Evolutionary conservation across 2,797 vertebrate genomes (phyloP), one percentile per base, ranked within the genome.

Genomic region (Melanotaenia boesemani): DNA sequence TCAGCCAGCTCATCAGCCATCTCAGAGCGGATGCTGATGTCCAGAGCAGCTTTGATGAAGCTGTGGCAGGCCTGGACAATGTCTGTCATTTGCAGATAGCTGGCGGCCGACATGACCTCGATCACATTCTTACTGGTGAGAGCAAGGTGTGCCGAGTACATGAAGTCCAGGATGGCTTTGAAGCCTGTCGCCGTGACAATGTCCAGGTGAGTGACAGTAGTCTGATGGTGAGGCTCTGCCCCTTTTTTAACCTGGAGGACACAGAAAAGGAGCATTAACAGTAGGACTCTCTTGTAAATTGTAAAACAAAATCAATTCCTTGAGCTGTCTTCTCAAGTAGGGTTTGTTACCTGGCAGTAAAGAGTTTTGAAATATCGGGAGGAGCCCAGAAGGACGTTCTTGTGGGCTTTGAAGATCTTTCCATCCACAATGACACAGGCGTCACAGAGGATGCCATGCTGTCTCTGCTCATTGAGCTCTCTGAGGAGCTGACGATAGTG

Each of bases 351-450:
- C 94, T 99, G 97, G 93, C 98, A 99, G 93, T 99, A 99, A 10
- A 99, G 95, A 0, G 97, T 99, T 91, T 99, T 99, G 89, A 99
- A 99, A 94, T 99, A 99, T 77, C 97, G 97, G 28, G 97, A 99
- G 67, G 97, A 99, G 58, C 97, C 97, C 3, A 99, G 95, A 85
- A 99, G 95, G 64, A 99, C 96, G 1, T 99, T 99, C 89, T 97
- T 99, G 90, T 99, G 98, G 18, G 97, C 98, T 85, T 97, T 97
- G 89, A 99, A 99, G 85, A 99, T 97, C 92, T 98, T 98, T 63
- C 98, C 97, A 82, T 99, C 98, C 71, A 99, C 97, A 0, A 99
- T 95, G 57, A 99, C 95, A 75, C 98, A 99, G 24, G 94, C 98
- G 16, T 99, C 97, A 1, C 98, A 99, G 78, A 99, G 96, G 84